Evolutionary conservation across 2,797 vertebrate species (phyloP), one percentile per base, ranked within the genome.

Genomic region (Huso huso): DNA sequence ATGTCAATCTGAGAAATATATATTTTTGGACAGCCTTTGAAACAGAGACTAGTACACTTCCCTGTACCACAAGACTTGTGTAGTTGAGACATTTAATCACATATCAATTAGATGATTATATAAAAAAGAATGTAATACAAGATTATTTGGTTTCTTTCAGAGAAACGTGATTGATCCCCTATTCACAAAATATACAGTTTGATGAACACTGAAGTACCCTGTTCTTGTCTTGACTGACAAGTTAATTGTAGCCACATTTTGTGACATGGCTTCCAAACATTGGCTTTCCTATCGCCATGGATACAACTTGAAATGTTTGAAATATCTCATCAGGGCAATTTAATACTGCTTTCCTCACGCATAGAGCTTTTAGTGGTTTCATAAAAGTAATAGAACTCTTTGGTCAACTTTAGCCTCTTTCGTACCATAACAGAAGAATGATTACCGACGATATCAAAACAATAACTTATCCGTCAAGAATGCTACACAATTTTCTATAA

Each of bases 401-500:
- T 86, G 79, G 85, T 85, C 75, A 81, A 82, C 73, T 78, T 83
- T 77, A 76, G 73, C 72, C 78, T 76, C n/a, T 55, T 55, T 55
- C n/a, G 52, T 10, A 55, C 6, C n/a, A n/a, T 55, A 81, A 80
- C 71, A 75, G 72, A 66, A 61, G 68, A 55, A 55, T 53, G 55
- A 75, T 65, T 64, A 69, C 70, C 72, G 77, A 75, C 49, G 75
- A 83, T 77, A 86, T 74, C 70, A 70, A 68, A 84, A 55, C 77
- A 86, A 83, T 82, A 86, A 86, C 73, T 84, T 84, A 83, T 75
- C 77, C 68, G 75, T 82, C 77, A 79, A 76, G 69, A 75, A 79
- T 81, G 86, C 84, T 76, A 86, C 75, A 85, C 78, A 8, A 63
- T 58, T 68, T 76, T 61, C 9, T n/a, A 55, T 10, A 55, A 55